Evolutionary conservation across 2,888 invertebrate genomes (phyloP).

Genomic region (Chymomyza amoena): DNA sequence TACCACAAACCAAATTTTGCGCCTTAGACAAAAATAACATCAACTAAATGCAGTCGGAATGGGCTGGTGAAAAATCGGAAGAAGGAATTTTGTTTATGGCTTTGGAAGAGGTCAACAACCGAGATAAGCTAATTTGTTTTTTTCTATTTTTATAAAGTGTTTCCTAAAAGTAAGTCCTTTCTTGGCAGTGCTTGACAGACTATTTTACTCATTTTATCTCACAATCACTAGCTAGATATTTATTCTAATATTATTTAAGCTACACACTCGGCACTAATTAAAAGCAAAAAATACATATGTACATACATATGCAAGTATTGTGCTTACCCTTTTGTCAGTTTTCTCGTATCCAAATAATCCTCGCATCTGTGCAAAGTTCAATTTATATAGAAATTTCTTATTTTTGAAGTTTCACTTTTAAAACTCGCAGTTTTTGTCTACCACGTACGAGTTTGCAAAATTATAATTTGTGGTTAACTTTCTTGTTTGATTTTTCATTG

Average conservation of each 20-base stretch:
- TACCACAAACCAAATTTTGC: conserved; percentile 32
- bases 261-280: no score
- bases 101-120: background rate
- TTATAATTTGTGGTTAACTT: no score
- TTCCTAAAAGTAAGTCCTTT: no score
- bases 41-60: background rate
- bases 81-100: background rate
- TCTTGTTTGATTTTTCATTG: no score
- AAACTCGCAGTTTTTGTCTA: background rate
- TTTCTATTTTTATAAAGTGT: background rate
- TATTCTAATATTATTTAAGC: no score
- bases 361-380: background rate
- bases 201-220: no score
- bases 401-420: no score
- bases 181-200: no score
- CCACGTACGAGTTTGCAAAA: no score
- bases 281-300: no score
- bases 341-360: conserved; percentile 35
- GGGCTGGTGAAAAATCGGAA: background rate
- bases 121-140: background rate
- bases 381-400: background rate
- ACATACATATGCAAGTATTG: no score
- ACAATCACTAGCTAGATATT: no score
- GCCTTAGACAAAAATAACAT: conserved; percentile 54
- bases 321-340: conserved; percentile 2